Evolutionary conservation across 2,113 vertebrate genomes (phyloP).

Genomic region (Toxostoma redivivum): DNA sequence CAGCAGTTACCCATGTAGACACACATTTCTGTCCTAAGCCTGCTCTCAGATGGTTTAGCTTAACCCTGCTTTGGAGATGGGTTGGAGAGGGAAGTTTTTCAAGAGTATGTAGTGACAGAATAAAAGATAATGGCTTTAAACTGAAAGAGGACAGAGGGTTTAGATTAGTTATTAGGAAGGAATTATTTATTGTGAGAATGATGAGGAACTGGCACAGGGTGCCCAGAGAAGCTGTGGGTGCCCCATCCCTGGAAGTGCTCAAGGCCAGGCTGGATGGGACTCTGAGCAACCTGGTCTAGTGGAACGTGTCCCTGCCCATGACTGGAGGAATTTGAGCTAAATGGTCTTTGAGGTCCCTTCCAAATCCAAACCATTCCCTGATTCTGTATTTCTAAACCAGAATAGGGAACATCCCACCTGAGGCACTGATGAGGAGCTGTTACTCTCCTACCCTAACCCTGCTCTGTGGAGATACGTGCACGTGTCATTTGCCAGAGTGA

Average conservation of each 20-base stretch:
- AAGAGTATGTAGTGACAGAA: not conserved
- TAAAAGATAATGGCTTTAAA: not conserved
- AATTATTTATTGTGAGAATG: not conserved
- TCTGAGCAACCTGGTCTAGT: not conserved
- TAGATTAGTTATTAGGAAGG: not conserved
- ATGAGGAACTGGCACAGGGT: not conserved
- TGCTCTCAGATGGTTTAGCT: not conserved
- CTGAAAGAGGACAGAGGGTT: not conserved
- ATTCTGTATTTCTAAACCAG: not conserved
- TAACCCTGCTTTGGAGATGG: not conserved
- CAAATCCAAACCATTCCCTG: not conserved
- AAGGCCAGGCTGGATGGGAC: not conserved
- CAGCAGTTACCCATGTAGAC: not conserved
- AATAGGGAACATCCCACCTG: not conserved
- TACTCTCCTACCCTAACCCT: not conserved
- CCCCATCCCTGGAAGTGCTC: not conserved
- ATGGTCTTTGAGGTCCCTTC: not conserved
- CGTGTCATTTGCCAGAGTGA: not conserved
- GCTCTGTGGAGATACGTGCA: fast-evolving
- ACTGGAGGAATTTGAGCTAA: not conserved
- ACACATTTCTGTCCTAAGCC: not conserved
- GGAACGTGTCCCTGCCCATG: not conserved
- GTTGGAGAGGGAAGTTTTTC: not conserved
- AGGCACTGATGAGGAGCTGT: not conserved
- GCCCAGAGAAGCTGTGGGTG: not conserved